phyloP scores from a whole-genome alignment of 2,797 vertebrate genomes.

The Sebastes ruberrimus region DNA sequence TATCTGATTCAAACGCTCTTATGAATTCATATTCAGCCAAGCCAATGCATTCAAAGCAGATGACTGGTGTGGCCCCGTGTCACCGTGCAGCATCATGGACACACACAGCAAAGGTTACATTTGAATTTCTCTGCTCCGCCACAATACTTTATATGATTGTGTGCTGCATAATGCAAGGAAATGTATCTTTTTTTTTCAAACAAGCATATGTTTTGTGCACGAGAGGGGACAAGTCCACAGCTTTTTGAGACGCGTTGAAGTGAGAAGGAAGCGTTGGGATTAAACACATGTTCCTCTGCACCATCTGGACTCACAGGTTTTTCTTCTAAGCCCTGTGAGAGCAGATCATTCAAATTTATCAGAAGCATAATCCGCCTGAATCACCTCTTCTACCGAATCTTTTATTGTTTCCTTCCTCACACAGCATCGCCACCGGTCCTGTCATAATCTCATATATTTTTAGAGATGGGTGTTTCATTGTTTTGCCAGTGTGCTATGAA shows the following conservation, averaged over 20 bases:
- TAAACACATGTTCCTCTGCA: neutral
- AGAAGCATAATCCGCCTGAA: neutral
- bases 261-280: neutral
- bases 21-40: constrained; percentile 15
- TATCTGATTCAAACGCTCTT: constrained; percentile 20
- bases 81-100: neutral
- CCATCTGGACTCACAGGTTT: constrained; percentile 7
- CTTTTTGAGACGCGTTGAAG: neutral
- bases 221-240: too few species aligned
- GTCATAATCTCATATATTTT: constrained; percentile 39
- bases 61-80: neutral
- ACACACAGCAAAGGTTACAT: constrained; percentile 38
- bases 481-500: constrained; percentile 4
- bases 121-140: constrained; percentile 29
- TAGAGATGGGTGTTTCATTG: constrained; percentile 32
- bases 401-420: neutral
- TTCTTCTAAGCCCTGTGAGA: neutral
- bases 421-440: neutral
- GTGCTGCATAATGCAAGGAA: neutral
- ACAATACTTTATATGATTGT: neutral
- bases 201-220: neutral
- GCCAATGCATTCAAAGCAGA: neutral
- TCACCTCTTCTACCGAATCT: constrained; percentile 1
- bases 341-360: neutral
- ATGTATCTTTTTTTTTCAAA: neutral